Evolutionary conservation across 2,888 invertebrate genomes (phyloP).

Genomic region (Barypeithes pellucidus): DNA sequence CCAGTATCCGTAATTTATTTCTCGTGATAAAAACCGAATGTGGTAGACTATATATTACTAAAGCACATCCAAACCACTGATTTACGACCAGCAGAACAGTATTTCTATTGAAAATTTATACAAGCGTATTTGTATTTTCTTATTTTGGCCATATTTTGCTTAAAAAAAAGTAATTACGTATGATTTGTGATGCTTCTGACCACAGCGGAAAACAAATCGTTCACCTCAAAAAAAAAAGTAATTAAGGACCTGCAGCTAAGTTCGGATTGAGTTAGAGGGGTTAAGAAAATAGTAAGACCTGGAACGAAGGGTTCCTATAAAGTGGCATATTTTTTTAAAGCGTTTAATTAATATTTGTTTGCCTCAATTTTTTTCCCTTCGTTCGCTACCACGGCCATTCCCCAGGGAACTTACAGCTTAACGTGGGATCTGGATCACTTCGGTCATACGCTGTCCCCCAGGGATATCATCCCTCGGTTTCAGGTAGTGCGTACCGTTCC

Average conservation of each 20-base stretch:
- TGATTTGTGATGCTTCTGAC: slow-evolving; percentile 8
- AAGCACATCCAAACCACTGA: slow-evolving; percentile 41
- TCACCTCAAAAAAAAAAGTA: slow-evolving; percentile 6
- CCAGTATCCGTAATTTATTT: slow-evolving; percentile 39
- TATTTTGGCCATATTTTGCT: slow-evolving; percentile 16
- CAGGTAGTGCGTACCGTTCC: too few species aligned
- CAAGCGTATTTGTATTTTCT: slow-evolving; percentile 22
- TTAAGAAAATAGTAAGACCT: not conserved
- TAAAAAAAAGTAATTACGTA: slow-evolving; percentile 8
- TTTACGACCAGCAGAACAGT: slow-evolving; percentile 37
- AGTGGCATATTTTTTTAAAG: too few species aligned
- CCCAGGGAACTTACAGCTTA: too few species aligned
- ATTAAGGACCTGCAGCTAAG: not conserved
- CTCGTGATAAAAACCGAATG: slow-evolving; percentile 43
- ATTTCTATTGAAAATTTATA: slow-evolving; percentile 37
- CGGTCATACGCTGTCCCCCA: too few species aligned
- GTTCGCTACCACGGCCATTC: too few species aligned
- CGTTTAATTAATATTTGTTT: too few species aligned
- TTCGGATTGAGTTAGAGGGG: not conserved
- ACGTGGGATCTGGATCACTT: too few species aligned
- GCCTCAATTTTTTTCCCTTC: too few species aligned
- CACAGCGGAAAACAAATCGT: slow-evolving; percentile 6
- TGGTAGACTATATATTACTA: slow-evolving; percentile 42
- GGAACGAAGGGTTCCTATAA: not conserved
- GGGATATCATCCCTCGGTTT: too few species aligned